Evolutionary conservation across 53 echinoderm and acorn worm genomes (phyloP).

Genomic region (Luidia sarsii): DNA sequence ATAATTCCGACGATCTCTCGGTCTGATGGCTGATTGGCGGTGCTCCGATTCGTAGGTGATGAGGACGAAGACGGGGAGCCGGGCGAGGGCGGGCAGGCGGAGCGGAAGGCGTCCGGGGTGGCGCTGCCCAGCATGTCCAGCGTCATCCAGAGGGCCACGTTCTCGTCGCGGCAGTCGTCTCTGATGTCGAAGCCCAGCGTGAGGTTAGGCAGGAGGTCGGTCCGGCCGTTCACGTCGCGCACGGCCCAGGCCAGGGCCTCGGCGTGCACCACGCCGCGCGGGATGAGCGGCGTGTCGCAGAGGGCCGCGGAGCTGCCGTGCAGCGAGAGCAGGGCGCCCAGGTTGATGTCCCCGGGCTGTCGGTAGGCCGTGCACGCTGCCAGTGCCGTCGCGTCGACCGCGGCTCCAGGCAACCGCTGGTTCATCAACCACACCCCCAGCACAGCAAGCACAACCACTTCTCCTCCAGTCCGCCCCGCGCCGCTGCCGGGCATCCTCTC

Average conservation of each 20-base stretch:
- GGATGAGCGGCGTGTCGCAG: constrained; percentile 55
- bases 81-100: not conserved
- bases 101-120: constrained; percentile 16
- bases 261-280: constrained; percentile 61
- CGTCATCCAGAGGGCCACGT: constrained; percentile 65
- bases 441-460: not conserved
- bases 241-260: constrained; percentile 87
- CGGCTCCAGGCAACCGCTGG: too few species aligned
- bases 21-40: not conserved
- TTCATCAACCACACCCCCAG: too few species aligned
- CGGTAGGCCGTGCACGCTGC: constrained; percentile 56
- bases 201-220: constrained; percentile 68
- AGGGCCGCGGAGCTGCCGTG: constrained; percentile 53
- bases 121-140: constrained; percentile 38
- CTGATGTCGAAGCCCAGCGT: constrained; percentile 85
- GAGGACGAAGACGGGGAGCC: not conserved
- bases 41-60: too few species aligned
- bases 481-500: too few species aligned
- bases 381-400: not conserved
- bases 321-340: constrained; percentile 74
- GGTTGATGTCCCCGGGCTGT: constrained; percentile 60
- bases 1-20: constrained; percentile 28
- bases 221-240: constrained; percentile 68
- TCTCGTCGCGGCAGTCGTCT: constrained; percentile 79
- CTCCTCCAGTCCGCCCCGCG: too few species aligned